phyloP scores from a whole-genome alignment of 1,140 invertebrate genomes.

The Aphelinus atriplicis region DNA sequence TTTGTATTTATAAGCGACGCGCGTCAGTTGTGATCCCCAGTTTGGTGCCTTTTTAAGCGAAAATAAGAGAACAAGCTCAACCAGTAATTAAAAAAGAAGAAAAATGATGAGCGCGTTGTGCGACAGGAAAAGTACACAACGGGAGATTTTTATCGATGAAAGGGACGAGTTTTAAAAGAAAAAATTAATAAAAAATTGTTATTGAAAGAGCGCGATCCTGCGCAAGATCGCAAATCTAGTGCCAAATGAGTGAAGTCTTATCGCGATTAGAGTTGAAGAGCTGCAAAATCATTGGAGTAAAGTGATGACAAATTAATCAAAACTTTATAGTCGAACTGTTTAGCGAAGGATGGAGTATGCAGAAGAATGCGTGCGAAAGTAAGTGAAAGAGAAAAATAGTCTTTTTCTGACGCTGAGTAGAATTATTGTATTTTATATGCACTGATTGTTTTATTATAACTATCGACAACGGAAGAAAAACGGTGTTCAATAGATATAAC shows the following conservation, averaged over 20 bases:
- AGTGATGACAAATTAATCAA: conserved; percentile 30
- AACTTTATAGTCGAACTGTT: conserved; percentile 30
- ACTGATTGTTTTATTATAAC: conserved; percentile 67
- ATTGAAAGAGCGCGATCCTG: conserved; percentile 50
- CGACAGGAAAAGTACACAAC: conserved; percentile 6
- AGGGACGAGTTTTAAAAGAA: conserved; percentile 36
- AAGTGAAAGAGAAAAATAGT: conserved; percentile 52
- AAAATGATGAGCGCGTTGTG: conserved; percentile 17
- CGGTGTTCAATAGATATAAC: conserved; percentile 65
- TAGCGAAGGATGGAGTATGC: conserved; percentile 38
- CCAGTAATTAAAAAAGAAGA: conserved; percentile 37
- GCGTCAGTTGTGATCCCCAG: conserved; percentile 58
- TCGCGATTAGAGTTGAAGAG: conserved; percentile 43
- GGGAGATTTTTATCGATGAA: conserved; percentile 18
- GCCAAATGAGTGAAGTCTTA: conserved; percentile 64
- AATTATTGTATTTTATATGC: conserved; percentile 68
- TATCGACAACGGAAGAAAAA: conserved; percentile 64
- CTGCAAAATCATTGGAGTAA: conserved; percentile 8
- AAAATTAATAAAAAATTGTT: conserved; percentile 53
- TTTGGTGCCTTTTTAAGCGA: conserved; percentile 65
- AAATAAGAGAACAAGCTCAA: conserved; percentile 50
- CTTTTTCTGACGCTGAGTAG: conserved; percentile 67
- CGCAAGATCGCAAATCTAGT: conserved; percentile 58
- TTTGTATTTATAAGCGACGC: conserved; percentile 34
- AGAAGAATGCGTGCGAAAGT: conserved; percentile 43